phyloP scores from a whole-genome alignment of 2,113 vertebrate genomes.

The Neotragus pygmaeus region DNA sequence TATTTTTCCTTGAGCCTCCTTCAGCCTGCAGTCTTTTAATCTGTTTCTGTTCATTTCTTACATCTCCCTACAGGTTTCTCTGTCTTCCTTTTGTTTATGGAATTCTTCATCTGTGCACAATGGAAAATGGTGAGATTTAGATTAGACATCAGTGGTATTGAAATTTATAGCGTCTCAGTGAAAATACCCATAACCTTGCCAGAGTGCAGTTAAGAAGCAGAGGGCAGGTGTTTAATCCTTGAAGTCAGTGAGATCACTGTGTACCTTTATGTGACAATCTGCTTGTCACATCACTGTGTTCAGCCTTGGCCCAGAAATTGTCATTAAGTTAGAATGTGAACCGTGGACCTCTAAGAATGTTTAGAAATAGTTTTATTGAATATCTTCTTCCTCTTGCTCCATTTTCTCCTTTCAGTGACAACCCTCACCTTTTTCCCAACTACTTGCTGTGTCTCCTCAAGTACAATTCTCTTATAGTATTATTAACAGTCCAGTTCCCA shows the following conservation, averaged over 20 bases:
- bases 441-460: background rate
- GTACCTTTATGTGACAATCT: background rate
- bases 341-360: background rate
- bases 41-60: constrained; percentile 44
- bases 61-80: constrained; percentile 50
- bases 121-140: constrained; percentile 11
- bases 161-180: background rate
- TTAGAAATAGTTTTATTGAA: constrained; percentile 6
- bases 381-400: background rate
- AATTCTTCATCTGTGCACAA: constrained; percentile 19
- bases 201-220: background rate
- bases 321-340: constrained; percentile 33
- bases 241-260: background rate
- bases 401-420: background rate
- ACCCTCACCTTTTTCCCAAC: background rate
- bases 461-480: background rate
- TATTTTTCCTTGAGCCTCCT: background rate
- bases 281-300: background rate
- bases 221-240: background rate
- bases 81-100: constrained; percentile 38
- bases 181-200: background rate
- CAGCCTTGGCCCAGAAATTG: constrained; percentile 14
- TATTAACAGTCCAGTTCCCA: background rate
- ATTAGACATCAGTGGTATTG: background rate
- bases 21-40: background rate